Evolutionary conservation across 2,113 vertebrate species (phyloP).

Genomic region (Paracanthobrama guichenoti): DNA sequence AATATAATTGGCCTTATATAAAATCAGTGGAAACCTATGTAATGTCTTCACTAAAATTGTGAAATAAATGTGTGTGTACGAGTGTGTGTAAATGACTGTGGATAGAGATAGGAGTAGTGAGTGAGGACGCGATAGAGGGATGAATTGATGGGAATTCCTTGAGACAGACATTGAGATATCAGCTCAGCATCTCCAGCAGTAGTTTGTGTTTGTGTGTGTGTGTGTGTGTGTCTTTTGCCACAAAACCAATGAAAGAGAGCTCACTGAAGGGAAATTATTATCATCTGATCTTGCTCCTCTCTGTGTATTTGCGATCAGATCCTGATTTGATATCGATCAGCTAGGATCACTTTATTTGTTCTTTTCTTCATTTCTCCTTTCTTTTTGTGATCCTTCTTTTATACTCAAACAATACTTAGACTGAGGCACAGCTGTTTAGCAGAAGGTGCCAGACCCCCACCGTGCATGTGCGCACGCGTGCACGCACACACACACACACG

Average conservation of each 20-base stretch:
- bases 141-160: constrained; percentile 40
- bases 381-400: not conserved
- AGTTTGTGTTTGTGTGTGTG: constrained; percentile 23
- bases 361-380: not conserved
- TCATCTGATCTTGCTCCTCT: not conserved
- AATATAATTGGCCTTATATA: too few species aligned
- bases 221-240: not conserved
- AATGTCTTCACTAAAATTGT: too few species aligned
- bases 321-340: not conserved
- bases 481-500: constrained; percentile 14
- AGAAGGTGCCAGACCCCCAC: constrained; percentile 29
- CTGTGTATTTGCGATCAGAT: not conserved
- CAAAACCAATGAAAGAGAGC: constrained; percentile 11
- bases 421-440: constrained; percentile 38
- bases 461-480: not conserved
- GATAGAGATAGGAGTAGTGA: not conserved
- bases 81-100: not conserved
- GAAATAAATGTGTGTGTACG: not conserved
- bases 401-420: not conserved
- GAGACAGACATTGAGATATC: constrained; percentile 34
- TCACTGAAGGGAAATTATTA: not conserved
- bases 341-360: constrained; percentile 3
- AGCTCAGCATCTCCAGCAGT: not conserved
- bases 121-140: not conserved
- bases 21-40: too few species aligned